Evolutionary conservation across 2,113 vertebrate genomes (phyloP), one percentile per base, ranked within the genome.

Genomic region (Lophotis ruficrista): DNA sequence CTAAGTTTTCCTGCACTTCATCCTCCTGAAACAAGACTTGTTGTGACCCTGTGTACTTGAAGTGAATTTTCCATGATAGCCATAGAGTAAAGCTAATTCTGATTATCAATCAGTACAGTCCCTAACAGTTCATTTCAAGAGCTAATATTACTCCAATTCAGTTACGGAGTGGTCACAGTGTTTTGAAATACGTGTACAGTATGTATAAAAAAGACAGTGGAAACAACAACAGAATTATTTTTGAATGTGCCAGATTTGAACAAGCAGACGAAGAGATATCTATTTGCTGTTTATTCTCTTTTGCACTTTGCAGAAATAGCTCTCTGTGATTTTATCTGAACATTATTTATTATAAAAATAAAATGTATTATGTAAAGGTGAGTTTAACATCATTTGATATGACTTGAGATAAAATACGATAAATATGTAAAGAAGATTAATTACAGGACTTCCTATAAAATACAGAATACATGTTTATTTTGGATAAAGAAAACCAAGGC

Each of bases 361-460:
- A 96, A 94, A 86, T 83, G 13, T 88, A 71, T 87, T 94, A 60
- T 92, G 57, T 90, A 94, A 94, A 93, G 91, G 53, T 76, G 71
- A 97, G 69, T 96, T 97, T 84, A 92, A 65, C 9, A 3, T 90
- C 17, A 91, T 97, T 96, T 90, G 41, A 75, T 90, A 89, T 94
- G 78, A 96, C 72, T 96, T 96, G 88, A 96, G 82, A 93, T 93
- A 81, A 82, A 90, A 90, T 81, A 82, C 19, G 23, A 97, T 92
- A 97, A 94, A 96, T 95, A 95, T 93, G 84, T 96, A 82, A 92
- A 94, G 85, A 96, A 95, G 85, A 89, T 87, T 87, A 96, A 97
- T 96, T 95, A 60, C 81, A 85, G 91, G 88, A 92, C 76, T 95
- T 97, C 92, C 94, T 93, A 70, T 90, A 89, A 78, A 79, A 72